Evolutionary conservation across 2,888 invertebrate species (phyloP).

Genomic region (Acronicta psi): DNA sequence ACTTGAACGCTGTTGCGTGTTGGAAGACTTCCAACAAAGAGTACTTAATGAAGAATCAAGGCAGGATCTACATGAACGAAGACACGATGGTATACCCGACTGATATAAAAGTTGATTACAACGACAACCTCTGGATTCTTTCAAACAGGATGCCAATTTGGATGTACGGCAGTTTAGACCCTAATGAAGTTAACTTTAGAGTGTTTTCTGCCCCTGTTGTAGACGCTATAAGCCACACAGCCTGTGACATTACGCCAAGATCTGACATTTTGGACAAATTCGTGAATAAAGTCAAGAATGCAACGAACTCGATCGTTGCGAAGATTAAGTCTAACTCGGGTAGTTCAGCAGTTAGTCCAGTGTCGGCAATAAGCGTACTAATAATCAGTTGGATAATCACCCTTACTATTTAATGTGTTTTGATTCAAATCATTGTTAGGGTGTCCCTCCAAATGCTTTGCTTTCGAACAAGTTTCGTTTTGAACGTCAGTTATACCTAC

Average conservation of each 20-base stretch:
- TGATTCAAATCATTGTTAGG: slow-evolving; percentile 20
- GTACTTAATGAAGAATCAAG: slow-evolving; percentile 92
- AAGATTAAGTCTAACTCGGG: slow-evolving; percentile 71
- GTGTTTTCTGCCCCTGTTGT: slow-evolving; percentile 91
- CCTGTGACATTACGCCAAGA: slow-evolving; percentile 90
- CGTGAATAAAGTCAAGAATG: slow-evolving; percentile 85
- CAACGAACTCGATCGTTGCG: slow-evolving; percentile 70
- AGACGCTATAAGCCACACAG: slow-evolving; percentile 92
- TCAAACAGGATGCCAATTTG: slow-evolving; percentile 92
- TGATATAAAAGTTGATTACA: slow-evolving; percentile 93
- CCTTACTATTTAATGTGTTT: slow-evolving; percentile 48
- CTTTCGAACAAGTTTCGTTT: slow-evolving; percentile 39
- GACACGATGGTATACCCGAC: slow-evolving; percentile 93
- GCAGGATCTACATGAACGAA: slow-evolving; percentile 92
- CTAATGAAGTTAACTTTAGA: slow-evolving; percentile 91
- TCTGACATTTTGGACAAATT: slow-evolving; percentile 88
- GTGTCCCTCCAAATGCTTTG: slow-evolving; percentile 33
- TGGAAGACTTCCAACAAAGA: slow-evolving; percentile 92
- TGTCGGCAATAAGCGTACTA: slow-evolving; percentile 61
- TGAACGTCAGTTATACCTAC: slow-evolving; percentile 46
- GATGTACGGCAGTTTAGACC: slow-evolving; percentile 91
- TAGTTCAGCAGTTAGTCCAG: slow-evolving; percentile 47
- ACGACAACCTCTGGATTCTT: slow-evolving; percentile 92
- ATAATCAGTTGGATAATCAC: slow-evolving; percentile 63
- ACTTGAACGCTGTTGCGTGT: slow-evolving; percentile 93